Percentiles rank a stretch among this genome's conserved stretches.
Evolutionary conservation across 2,797 vertebrate species (phyloP).

Genomic region (Orientallactaga sibirica): DNA sequence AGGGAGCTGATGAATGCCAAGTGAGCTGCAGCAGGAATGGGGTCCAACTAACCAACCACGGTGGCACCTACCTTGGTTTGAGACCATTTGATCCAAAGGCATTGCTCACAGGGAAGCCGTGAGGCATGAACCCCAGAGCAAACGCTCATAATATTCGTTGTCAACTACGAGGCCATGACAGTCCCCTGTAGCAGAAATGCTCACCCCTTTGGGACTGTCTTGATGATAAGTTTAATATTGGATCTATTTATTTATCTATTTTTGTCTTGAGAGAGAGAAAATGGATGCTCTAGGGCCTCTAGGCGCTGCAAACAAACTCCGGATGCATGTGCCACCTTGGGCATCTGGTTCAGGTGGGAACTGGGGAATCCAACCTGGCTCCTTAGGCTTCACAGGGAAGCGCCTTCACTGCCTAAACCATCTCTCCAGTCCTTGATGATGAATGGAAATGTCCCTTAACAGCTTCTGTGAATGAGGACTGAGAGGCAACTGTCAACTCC

Average conservation of each 20-base stretch:
- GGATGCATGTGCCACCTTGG: no score
- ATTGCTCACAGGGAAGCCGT: neutral
- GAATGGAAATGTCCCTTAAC: neutral
- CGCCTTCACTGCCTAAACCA: no score
- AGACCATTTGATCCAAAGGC: neutral
- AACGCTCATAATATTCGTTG: neutral
- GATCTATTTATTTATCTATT: no score
- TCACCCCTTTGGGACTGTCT: neutral
- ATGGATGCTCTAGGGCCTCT: no score
- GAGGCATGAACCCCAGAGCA: neutral
- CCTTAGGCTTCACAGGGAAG: no score
- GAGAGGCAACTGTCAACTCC: neutral
- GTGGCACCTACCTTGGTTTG: neutral
- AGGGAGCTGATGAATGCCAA: neutral
- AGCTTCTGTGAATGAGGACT: neutral
- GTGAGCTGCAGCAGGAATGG: neutral
- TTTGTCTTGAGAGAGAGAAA: no score
- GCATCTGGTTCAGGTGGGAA: no score
- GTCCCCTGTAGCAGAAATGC: slow-evolving; percentile 15
- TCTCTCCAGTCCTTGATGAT: no score
- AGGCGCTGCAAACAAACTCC: no score
- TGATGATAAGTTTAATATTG: neutral
- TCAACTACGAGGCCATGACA: neutral
- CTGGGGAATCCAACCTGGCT: no score
- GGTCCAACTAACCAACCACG: neutral